Conservation (phyloP, 1,140 invertebrate genomes). For the Drosophila bocki region DNA sequence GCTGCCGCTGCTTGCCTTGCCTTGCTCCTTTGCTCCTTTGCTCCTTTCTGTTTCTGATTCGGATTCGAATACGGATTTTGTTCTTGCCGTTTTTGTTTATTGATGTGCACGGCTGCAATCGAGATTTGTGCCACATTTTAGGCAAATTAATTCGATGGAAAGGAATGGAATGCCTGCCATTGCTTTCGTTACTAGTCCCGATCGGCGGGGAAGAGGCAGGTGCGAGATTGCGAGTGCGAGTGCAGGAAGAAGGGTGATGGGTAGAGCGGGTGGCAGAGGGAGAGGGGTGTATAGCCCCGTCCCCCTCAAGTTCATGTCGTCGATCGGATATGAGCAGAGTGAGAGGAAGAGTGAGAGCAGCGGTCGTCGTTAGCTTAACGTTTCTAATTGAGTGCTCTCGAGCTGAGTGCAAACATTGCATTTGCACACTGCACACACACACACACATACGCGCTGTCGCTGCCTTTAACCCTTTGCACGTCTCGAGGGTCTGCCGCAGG, state of each 20-base stretch:
- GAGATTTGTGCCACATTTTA: slow-evolving; percentile 72
- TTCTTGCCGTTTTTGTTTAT: slow-evolving; percentile 42
- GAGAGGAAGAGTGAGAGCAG: slow-evolving; percentile 13
- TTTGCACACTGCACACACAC: slow-evolving; percentile 17
- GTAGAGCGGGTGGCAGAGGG: slow-evolving; percentile 4
- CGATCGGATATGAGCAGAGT: slow-evolving; percentile 20
- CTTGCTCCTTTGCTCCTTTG: slow-evolving; percentile 29
- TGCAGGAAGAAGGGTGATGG: not conserved
- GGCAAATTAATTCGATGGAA: slow-evolving; percentile 65
- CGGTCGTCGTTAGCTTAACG: slow-evolving; percentile 30
- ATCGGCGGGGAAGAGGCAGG: not conserved
- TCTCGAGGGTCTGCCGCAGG: slow-evolving; percentile 18
- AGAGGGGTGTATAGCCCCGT: slow-evolving; percentile 19
- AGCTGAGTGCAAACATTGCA: slow-evolving; percentile 45
- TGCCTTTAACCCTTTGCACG: slow-evolving; percentile 34
- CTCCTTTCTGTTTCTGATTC: slow-evolving; percentile 26
- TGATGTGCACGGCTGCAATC: slow-evolving; percentile 39
- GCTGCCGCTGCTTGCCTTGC: slow-evolving; percentile 8
- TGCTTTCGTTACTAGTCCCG: not conserved
- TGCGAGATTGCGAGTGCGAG: not conserved
- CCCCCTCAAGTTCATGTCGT: slow-evolving; percentile 17
- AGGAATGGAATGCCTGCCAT: slow-evolving; percentile 17
- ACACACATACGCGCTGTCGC: not conserved
- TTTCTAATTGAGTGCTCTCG: slow-evolving; percentile 55
- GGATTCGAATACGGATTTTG: slow-evolving; percentile 11